phyloP scores from a whole-genome alignment of 2,797 vertebrate species.

The Arrhamphus sclerolepis region DNA sequence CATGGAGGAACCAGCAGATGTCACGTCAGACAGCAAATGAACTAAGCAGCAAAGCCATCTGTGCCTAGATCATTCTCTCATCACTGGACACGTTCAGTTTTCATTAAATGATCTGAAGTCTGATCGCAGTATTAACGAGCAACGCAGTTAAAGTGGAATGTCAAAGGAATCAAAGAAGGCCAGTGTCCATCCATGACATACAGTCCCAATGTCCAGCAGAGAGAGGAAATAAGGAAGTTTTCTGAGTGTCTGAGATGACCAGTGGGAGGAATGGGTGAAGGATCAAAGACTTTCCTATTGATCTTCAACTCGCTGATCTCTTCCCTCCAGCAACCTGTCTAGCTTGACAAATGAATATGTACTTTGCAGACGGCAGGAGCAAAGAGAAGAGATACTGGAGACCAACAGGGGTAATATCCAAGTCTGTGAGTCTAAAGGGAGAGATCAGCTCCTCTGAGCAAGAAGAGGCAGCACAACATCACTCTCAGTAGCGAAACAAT shows the following conservation, averaged over 20 bases:
- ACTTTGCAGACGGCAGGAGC: constrained; percentile 34
- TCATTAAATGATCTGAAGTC: not conserved
- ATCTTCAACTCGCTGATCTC: constrained; percentile 55
- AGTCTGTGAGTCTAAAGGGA: constrained; percentile 58
- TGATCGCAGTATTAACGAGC: not conserved
- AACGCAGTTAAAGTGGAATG: not conserved
- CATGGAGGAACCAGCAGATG: constrained; percentile 52
- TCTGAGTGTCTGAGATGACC: constrained; percentile 34
- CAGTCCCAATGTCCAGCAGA: constrained; percentile 9
- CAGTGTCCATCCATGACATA: not conserved
- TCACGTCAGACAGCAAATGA: constrained; percentile 60
- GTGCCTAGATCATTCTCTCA: not conserved
- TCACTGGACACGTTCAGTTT: constrained; percentile 2
- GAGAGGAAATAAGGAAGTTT: not conserved
- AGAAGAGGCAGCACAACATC: constrained; percentile 31
- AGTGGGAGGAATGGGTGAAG: constrained; percentile 48
- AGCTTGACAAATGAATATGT: constrained; percentile 42
- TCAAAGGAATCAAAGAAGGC: constrained; percentile 1
- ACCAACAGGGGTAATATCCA: constrained; percentile 48
- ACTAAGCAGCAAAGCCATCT: not conserved
- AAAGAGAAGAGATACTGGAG: constrained; percentile 24
- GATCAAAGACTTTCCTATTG: constrained; percentile 67
- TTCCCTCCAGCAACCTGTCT: constrained; percentile 39
- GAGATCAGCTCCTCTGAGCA: constrained; percentile 54
- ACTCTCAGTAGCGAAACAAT: constrained; percentile 49